These are phyloP conservation scores for Thripadectes ignobilis DNA, from an alignment of 2,797 vertebrate species.

Conservation along the genomic window DNA sequence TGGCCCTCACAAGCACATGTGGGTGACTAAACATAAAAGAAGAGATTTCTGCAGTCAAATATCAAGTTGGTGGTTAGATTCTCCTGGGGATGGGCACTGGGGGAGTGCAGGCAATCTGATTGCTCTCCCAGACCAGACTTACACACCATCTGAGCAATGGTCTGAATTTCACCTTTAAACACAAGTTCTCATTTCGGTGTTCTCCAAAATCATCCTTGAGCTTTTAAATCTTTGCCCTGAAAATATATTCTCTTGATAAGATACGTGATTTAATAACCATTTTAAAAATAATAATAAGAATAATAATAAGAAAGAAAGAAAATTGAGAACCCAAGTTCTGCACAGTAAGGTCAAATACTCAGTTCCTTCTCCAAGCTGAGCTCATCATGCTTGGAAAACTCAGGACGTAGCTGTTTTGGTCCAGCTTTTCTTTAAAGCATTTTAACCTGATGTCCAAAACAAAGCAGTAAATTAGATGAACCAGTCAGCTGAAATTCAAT, in stretches of 20 bases:
- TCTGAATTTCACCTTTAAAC: background rate
- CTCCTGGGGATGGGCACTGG: background rate
- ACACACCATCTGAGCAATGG: background rate
- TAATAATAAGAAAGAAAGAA: background rate
- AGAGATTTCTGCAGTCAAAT: background rate
- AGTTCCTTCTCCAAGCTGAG: conserved; percentile 21
- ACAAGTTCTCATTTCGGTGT: background rate
- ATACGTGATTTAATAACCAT: background rate
- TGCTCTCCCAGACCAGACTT: background rate
- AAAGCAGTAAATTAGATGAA: conserved; percentile 69
- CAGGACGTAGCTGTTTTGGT: background rate
- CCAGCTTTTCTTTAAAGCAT: conserved; percentile 35
- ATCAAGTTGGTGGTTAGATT: background rate
- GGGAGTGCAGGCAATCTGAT: background rate
- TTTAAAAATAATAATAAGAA: background rate
- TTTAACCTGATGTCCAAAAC: conserved; percentile 68
- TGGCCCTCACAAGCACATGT: background rate
- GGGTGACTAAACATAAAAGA: background rate
- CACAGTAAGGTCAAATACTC: background rate
- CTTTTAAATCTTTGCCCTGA: background rate
- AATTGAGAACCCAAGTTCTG: background rate
- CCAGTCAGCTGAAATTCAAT: conserved; percentile 60
- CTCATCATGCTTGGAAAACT: conserved; percentile 51
- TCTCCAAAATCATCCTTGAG: background rate
- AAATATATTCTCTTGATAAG: background rate